Evolutionary conservation across 2,113 vertebrate genomes (phyloP), one percentile per base, ranked within the genome.

Genomic region (Larimichthys crocea): DNA sequence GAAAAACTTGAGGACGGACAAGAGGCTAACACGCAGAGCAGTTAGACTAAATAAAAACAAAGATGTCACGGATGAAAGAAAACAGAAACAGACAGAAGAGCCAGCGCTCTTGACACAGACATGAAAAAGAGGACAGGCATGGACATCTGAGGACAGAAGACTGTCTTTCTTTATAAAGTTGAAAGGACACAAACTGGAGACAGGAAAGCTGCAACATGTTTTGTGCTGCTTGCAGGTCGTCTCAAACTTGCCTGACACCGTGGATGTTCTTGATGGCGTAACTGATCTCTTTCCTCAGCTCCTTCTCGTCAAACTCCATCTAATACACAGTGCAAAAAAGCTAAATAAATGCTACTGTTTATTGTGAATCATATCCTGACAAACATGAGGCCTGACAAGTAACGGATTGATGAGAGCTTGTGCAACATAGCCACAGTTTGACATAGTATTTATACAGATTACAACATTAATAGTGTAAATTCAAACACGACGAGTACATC

Each of bases 231-330:
- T 17, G n/a, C 24, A 74, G 10, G 40, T 15, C 29, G 61, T 35
- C 61, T 53, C 40, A 29, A 29, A 96, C 97, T 96, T 96, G 96
- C 98, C 98, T 99, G 88, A 99, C 97, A 10, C 98, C 98, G 0
- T 99, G 98, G 93, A 99, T 99, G 93, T 99, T 99, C 92, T 99
- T 99, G 84, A 99, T 99, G 67, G 98, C 98, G 0, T 99, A 99
- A 91, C 97, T 99, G 83, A 99, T 99, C 91, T 99, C 98, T 44
- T 97, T 92, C 74, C 98, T 87, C 85, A 99, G 59, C 71, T 99
- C 98, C 83, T 99, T 99, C 93, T 99, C 98, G 0, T 99, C 98
- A 19, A 99, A 99, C 86, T 99, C 97, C 97, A 99, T 99, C 98
- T 99, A 81, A 44, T 31, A 82, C 67, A 84, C 73, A 50, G 20